A percentile compares a stretch with the other conserved stretches of the same genome.
phyloP scores from a whole-genome alignment of 1,140 invertebrate genomes.

The Tetramorium alpestre region DNA sequence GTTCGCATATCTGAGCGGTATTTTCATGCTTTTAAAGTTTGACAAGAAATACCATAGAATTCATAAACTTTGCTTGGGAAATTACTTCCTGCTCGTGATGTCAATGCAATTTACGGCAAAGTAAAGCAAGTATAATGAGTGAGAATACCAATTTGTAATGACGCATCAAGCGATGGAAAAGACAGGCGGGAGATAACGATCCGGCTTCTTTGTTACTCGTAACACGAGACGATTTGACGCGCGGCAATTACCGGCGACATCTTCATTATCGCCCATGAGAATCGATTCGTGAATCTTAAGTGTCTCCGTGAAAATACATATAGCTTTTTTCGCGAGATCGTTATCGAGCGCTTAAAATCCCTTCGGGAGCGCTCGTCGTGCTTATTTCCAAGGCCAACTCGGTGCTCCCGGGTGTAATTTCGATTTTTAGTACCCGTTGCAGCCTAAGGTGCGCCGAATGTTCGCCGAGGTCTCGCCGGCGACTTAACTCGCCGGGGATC shows the following conservation, averaged over 20 bases:
- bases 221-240: conserved; percentile 3
- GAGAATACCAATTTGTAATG: conserved; percentile 28
- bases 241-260: conserved; percentile 28
- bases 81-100: neutral
- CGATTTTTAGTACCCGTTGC: conserved; percentile 62
- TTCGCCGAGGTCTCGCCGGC: conserved; percentile 23
- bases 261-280: conserved; percentile 20
- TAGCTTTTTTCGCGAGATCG: conserved; percentile 15
- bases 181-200: conserved; percentile 30
- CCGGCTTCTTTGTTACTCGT: conserved; percentile 14
- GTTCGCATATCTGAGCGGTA: neutral
- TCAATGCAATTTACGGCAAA: neutral
- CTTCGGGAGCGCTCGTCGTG: neutral
- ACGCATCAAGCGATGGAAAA: conserved; percentile 1
- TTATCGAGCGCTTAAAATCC: conserved; percentile 35
- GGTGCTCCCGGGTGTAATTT: conserved; percentile 32
- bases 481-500: conserved; percentile 9
- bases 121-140: conserved; percentile 4
- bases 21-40: neutral
- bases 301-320: neutral
- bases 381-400: conserved; percentile 22
- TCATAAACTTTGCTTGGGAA: neutral
- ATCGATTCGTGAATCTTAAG: neutral
- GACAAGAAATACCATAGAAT: neutral
- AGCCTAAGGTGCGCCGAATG: neutral